Evolutionary conservation across 2,888 invertebrate genomes (phyloP).

Genomic region (Strigamia transsilvanica): DNA sequence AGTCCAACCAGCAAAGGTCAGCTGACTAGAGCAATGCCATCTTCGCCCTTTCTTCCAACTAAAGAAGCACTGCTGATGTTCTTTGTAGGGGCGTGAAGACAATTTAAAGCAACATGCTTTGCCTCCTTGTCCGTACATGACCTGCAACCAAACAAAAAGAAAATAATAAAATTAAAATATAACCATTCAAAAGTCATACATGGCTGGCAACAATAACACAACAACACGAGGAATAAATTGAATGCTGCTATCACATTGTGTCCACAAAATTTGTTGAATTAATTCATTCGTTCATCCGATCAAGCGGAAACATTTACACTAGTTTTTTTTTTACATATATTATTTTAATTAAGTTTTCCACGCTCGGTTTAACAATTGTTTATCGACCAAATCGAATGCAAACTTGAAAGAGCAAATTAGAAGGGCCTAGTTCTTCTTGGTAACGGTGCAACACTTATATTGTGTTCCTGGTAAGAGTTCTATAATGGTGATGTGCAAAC

Average conservation of each 20-base stretch:
- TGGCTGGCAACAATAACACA: not conserved
- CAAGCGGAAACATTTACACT: no score
- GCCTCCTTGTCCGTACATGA: constrained; percentile 36
- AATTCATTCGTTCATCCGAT: not conserved
- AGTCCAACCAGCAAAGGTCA: constrained; percentile 34
- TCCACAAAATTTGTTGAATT: not conserved
- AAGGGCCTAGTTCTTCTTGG: no score
- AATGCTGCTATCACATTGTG: not conserved
- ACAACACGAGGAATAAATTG: not conserved
- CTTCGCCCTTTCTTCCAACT: not conserved
- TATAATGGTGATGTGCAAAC: not conserved
- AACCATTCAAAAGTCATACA: constrained; percentile 13
- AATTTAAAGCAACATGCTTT: constrained; percentile 45
- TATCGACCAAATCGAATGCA: no score
- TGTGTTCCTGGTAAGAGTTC: not conserved
- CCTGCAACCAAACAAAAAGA: constrained; percentile 19
- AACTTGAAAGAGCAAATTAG: no score
- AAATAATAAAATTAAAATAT: not conserved
- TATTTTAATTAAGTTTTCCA: no score
- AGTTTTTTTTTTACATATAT: no score
- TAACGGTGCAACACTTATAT: not conserved
- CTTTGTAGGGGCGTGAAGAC: constrained; percentile 7
- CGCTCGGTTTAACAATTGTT: no score
- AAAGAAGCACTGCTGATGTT: not conserved
- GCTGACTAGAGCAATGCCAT: constrained; percentile 29